Percentiles rank a stretch among this genome's conserved stretches.
Evolutionary conservation across 2,797 vertebrate genomes (phyloP).

Genomic region (Acrocephalus scirpaceus): DNA sequence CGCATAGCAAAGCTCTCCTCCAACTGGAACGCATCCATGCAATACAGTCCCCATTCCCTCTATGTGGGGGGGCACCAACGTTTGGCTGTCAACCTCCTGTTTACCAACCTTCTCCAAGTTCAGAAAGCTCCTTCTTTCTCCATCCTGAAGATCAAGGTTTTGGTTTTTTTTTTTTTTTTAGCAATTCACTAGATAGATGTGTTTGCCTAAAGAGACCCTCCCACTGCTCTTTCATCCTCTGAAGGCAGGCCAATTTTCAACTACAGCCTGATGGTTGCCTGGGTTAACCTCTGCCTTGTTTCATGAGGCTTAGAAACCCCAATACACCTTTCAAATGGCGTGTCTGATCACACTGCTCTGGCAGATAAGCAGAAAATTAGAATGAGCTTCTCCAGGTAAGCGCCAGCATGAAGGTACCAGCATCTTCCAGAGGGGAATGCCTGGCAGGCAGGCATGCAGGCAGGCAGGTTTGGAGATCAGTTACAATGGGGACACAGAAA

Average conservation of each 20-base stretch:
- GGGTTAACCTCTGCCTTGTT: conserved; percentile 59
- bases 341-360: conserved; percentile 45
- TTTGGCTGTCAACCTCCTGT: neutral
- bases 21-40: neutral
- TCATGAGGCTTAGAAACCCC: conserved; percentile 44
- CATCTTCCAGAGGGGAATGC: neutral
- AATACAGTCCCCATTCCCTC: neutral
- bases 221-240: conserved; percentile 55
- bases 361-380: conserved; percentile 28
- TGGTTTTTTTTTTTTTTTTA: neutral
- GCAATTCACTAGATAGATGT: conserved; percentile 29
- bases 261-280: conserved; percentile 47
- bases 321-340: neutral
- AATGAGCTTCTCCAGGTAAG: neutral
- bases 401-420: neutral
- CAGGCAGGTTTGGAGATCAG: neutral
- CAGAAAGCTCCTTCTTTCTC: conserved; percentile 29
- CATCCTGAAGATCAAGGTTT: conserved; percentile 56
- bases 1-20: neutral
- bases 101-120: conserved; percentile 28
- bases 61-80: neutral
- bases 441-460: neutral
- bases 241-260: conserved; percentile 58
- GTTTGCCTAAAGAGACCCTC: conserved; percentile 62
- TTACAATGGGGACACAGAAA: neutral